Conservation (phyloP, 2,888 invertebrate genomes). For the Baronia brevicornis region DNA sequence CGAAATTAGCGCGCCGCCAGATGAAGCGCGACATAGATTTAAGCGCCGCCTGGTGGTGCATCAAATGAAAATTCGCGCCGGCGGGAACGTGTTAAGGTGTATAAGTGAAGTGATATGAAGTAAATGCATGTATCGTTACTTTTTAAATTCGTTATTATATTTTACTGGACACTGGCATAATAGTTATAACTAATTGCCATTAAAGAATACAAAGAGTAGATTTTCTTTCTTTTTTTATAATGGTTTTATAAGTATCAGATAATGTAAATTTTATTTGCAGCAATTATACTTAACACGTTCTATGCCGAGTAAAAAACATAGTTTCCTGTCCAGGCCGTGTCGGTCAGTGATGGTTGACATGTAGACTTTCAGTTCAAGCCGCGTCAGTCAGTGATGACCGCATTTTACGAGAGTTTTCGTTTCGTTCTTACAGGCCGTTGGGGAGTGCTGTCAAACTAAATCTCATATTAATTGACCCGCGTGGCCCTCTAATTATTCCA, state of each 20-base stretch:
- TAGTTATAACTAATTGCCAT: too few species aligned
- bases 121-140: too few species aligned
- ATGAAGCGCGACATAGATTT: too few species aligned
- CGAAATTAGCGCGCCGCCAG: background rate
- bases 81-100: too few species aligned
- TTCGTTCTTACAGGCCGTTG: slow-evolving; percentile 18
- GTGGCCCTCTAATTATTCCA: slow-evolving; percentile 17
- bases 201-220: too few species aligned
- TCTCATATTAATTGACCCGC: slow-evolving; percentile 22
- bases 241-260: too few species aligned
- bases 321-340: slow-evolving; percentile 15
- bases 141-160: too few species aligned
- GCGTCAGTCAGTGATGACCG: slow-evolving; percentile 22
- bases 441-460: slow-evolving; percentile 22
- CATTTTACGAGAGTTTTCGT: slow-evolving; percentile 13
- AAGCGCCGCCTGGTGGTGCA: slow-evolving; percentile 1
- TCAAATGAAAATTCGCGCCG: slow-evolving; percentile 3
- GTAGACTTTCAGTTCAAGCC: slow-evolving; percentile 21
- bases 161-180: too few species aligned
- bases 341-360: slow-evolving; percentile 19
- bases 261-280: too few species aligned
- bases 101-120: too few species aligned
- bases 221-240: too few species aligned
- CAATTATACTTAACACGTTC: slow-evolving; percentile 65
- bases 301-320: slow-evolving; percentile 10